A percentile compares a stretch with the other conserved stretches of the same genome.
Conservation (phyloP, 2,113 vertebrate species). For the Nesoenas mayeri region DNA sequence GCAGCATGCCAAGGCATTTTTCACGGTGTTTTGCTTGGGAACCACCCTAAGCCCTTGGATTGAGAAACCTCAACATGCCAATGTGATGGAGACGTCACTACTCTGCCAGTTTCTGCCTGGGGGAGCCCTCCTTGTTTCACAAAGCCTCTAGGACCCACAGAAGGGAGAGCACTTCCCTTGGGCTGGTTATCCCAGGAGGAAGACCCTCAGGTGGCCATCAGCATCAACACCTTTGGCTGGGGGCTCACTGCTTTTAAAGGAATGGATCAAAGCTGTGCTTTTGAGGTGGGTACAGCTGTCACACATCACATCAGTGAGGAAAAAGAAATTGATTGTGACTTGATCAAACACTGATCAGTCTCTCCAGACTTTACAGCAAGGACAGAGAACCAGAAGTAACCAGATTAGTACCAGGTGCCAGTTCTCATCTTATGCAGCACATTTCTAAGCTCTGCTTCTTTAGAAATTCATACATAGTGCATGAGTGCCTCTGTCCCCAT, state of each 20-base stretch:
- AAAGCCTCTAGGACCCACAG: background rate
- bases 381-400: background rate
- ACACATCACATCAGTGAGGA: background rate
- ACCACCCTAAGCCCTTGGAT: slow-evolving; percentile 39
- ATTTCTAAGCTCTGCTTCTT: slow-evolving; percentile 8
- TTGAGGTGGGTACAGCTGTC: background rate
- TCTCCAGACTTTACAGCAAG: background rate
- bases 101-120: background rate
- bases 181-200: background rate
- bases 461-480: background rate
- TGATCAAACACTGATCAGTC: background rate
- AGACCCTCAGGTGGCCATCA: background rate
- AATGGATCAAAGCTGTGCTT: background rate
- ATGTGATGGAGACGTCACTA: background rate
- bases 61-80: slow-evolving; percentile 32
- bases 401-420: background rate
- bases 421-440: slow-evolving; percentile 1
- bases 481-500: background rate
- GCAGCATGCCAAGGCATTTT: slow-evolving; percentile 51
- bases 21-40: slow-evolving; percentile 43
- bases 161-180: background rate
- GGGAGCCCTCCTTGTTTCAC: background rate
- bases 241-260: background rate
- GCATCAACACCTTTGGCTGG: background rate
- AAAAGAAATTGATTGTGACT: background rate